Evolutionary conservation across 2,888 invertebrate species (phyloP), one percentile per base, ranked within the genome.

Genomic region (Sisyra terminalis): DNA sequence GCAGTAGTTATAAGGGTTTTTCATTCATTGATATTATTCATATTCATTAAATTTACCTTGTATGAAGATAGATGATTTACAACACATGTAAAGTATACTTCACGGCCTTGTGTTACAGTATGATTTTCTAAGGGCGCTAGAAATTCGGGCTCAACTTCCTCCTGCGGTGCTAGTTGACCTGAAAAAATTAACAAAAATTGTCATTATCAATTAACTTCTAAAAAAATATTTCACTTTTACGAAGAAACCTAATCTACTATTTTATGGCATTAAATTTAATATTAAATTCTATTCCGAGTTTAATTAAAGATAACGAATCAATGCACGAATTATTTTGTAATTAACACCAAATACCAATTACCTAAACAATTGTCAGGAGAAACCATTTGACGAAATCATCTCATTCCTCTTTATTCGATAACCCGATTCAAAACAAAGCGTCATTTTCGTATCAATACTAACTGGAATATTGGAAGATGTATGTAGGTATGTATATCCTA

Each of bases 21-120:
- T n/a, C n/a, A n/a, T n/a, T n/a, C n/a, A n/a, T n/a, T n/a, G n/a
- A n/a, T n/a, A n/a, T n/a, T n/a, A n/a, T n/a, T n/a, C n/a, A 24
- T 24, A 24, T 24, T 24, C 7, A 24, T 24, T 24, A 5, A 24
- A 24, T 29, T 70, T 70, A 89, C 90, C 76, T 85, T 81, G 64
- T 86, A 88, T 56, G 77, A 71, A 50, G 83, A 85, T 51, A 90
- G 75, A 64, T 89, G 83, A 65, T 88, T 87, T 57, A 90, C 89
- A 52, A 87, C 81, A 59, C 90, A 90, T 40, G 88, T 88, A 64
- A 90, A 88, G 58, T 77, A 79, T 45, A 88, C 79, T 60, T 90
- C 88, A 42, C 89, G 71, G 44, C 90, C 89, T 63, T 85, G 85
- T 43, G 83, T 78, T 46, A 87, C 84, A 34, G 88, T 89, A 58